Conservation (phyloP, 1,140 invertebrate genomes). For the Drosophila dunni region DNA sequence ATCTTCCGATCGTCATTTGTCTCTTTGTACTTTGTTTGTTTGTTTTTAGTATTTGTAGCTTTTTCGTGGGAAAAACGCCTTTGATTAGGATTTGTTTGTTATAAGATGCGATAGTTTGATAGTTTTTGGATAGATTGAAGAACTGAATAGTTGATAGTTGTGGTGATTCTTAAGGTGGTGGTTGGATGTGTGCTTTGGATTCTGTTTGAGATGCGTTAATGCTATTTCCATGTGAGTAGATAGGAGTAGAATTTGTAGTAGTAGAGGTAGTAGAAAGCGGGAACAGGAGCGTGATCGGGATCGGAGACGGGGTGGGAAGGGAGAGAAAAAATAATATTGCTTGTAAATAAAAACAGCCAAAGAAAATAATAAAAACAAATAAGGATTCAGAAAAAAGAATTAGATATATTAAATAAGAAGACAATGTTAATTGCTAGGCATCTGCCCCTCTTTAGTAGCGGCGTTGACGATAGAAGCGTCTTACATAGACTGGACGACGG, state of each 20-base stretch:
- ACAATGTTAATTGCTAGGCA: slow-evolving; percentile 57
- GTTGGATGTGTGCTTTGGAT: slow-evolving; percentile 48
- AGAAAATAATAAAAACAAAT: slow-evolving; percentile 37
- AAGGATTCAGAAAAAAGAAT: slow-evolving; percentile 49
- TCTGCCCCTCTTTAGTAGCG: slow-evolving; percentile 68
- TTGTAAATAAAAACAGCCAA: slow-evolving; percentile 61
- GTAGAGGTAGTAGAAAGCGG: slow-evolving; percentile 26
- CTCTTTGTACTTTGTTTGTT: slow-evolving; percentile 74
- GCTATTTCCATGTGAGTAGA: slow-evolving; percentile 54
- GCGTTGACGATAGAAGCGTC: slow-evolving; percentile 78
- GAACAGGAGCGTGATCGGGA: slow-evolving; percentile 43
- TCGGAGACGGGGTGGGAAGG: slow-evolving; percentile 14
- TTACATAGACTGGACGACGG: slow-evolving; percentile 81
- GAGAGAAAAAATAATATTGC: slow-evolving; percentile 31
- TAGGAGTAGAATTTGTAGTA: slow-evolving; percentile 28
- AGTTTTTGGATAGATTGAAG: slow-evolving; percentile 21
- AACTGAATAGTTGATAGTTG: slow-evolving; percentile 22
- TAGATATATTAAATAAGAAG: slow-evolving; percentile 70
- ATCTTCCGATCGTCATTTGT: slow-evolving; percentile 74
- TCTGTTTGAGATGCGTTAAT: slow-evolving; percentile 54
- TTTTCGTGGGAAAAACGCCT: slow-evolving; percentile 48
- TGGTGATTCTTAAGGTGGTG: slow-evolving; percentile 14
- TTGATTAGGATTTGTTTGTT: slow-evolving; percentile 39
- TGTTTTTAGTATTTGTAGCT: slow-evolving; percentile 58
- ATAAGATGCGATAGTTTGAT: slow-evolving; percentile 64